Evolutionary conservation across 2,113 vertebrate species (phyloP), one percentile per base, ranked within the genome.

Genomic region (Boleophthalmus pectinirostris): DNA sequence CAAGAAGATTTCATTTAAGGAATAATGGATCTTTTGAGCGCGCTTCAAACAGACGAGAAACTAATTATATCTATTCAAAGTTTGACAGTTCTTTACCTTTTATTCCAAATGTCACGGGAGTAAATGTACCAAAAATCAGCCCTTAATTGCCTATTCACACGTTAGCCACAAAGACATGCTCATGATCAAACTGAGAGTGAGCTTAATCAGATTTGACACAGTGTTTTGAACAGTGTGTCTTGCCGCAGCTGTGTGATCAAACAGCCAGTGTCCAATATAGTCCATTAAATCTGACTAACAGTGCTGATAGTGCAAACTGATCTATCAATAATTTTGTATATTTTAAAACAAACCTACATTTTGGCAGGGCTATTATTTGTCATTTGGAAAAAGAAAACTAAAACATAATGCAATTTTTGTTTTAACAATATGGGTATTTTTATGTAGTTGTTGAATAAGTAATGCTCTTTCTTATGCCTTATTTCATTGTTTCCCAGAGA

Each of bases 191-290:
- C 21, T 23, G 45, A 23, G 43, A 45, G 18, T 45, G 43, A 47
- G n/a, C 38, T n/a, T 64, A 35, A 64, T 64, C 61, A 38, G 33
- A 21, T 43, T 20, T 43, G 61, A 64, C 61, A 60, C 13, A 2
- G 24, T 61, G 25, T 61, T 61, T 33, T 33, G 58, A 61, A 33
- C 15, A 61, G 6, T n/a, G n/a, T 10, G 21, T 14, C 92, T 81
- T 87, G 51, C 51, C 21, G 51, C 51, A 10, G 13, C 1, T 3
- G 11, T 15, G 35, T 3, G 35, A 38, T 38, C 33, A 38, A 38
- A 38, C n/a, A n/a, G n/a, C n/a, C n/a, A n/a, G n/a, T n/a, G n/a
- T n/a, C n/a, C n/a, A n/a, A n/a, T n/a, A n/a, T 4, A 9, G 38
- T 43, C 38, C 10, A 1, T 43, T 11, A 43, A 10, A 43, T 43